Evolutionary conservation across 2,797 vertebrate genomes (phyloP), one percentile per base, ranked within the genome.

Genomic region (Semaprochilodus insignis): DNA sequence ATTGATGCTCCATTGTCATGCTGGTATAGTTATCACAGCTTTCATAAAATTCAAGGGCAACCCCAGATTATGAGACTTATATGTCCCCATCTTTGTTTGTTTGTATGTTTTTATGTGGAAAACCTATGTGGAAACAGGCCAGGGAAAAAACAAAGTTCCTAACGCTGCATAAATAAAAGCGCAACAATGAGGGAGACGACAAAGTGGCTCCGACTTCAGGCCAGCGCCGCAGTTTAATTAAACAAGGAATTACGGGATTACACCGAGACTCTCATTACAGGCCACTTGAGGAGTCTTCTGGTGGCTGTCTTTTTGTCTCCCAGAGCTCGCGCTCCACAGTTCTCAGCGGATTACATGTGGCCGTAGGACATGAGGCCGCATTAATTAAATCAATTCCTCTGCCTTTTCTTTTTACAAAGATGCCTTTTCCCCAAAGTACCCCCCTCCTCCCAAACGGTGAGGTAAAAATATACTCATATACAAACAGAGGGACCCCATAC

Each of bases 211-310:
- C 88, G 87, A 92, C 85, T 90, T 85, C 88, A 91, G 90, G 91
- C 91, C 84, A 81, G 87, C 92, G 90, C 92, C 87, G 86, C 90
- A 94, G 93, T 95, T 95, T 95, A 95, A 96, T 95, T 94, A 96
- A 95, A 94, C 93, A 94, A 94, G 93, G 94, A 95, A 95, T 95
- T 96, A 94, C 91, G 91, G 95, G 96, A 96, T 96, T 95, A 96
- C 91, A 91, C 81, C 62, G 87, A 91, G 90, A 85, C 87, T 93
- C 90, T 92, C 88, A 93, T 94, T 94, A 92, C 90, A 93, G 92
- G 85, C 92, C 91, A 92, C 91, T 94, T 90, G 90, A 93, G 90
- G 92, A 93, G 90, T 91, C 90, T 90, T 85, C 85, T 88, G 85
- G 89, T 92, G 89, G 92, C 92, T 91, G 90, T 92, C 90, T 92